Conservation (phyloP, 2,113 vertebrate genomes). For the Phodopus roborovskii region DNA sequence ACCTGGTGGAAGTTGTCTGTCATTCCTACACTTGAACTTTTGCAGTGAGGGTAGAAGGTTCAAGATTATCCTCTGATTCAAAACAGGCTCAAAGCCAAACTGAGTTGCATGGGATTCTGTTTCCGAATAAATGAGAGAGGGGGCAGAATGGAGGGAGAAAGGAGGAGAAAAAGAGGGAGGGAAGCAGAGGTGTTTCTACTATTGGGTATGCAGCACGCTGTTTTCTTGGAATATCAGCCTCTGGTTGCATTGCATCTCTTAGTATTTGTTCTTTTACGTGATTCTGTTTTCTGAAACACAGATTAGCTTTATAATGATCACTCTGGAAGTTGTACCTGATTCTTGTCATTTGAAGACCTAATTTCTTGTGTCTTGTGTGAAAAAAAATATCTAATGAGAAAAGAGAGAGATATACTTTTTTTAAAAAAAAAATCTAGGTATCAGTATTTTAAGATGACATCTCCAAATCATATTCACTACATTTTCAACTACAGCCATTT, state of each 20-base stretch:
- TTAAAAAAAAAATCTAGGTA: neutral
- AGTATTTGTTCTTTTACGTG: neutral
- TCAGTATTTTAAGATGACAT: conserved; percentile 19
- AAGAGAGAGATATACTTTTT: neutral
- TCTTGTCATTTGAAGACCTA: neutral
- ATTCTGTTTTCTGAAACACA: conserved; percentile 33
- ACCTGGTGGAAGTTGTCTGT: neutral
- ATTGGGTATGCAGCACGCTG: neutral
- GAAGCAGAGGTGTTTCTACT: neutral
- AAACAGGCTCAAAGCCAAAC: neutral
- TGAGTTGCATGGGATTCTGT: neutral
- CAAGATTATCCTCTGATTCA: neutral
- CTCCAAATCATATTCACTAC: neutral
- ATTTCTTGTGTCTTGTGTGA: neutral
- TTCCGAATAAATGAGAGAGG: too few relatives aligned
- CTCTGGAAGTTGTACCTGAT: neutral
- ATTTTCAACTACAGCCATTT: neutral
- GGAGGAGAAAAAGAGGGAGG: neutral
- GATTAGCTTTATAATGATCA: neutral
- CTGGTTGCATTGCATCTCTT: neutral
- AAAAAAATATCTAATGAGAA: neutral
- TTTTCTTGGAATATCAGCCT: neutral
- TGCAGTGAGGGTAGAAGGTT: neutral
- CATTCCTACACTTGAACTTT: neutral
- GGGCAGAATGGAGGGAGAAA: neutral